A percentile compares a stretch with the other conserved stretches of the same genome.
These are phyloP conservation scores for Patella ulyssiponensis DNA, from an alignment of 2,888 invertebrate species.

Conservation along the genomic window DNA sequence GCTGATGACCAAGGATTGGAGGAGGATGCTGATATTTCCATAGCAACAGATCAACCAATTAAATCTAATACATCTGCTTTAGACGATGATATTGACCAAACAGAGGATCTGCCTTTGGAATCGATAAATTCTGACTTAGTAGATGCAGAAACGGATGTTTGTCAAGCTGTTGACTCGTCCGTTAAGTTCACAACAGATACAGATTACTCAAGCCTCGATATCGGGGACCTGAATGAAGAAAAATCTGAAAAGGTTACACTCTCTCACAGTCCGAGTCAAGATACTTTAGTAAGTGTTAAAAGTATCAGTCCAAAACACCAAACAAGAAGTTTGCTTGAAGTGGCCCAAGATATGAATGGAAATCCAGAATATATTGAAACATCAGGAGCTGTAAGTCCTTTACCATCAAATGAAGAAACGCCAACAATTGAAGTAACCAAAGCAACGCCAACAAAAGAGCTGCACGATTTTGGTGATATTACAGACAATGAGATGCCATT, in stretches of 20 bases:
- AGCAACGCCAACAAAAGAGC: slow-evolving; percentile 15
- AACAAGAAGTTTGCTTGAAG: slow-evolving; percentile 30
- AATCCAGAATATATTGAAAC: slow-evolving; percentile 46
- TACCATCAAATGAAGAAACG: slow-evolving; percentile 15
- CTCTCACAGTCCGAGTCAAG: slow-evolving; percentile 64
- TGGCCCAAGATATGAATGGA: slow-evolving; percentile 63
- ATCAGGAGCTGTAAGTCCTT: slow-evolving; percentile 1
- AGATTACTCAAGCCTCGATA: slow-evolving; percentile 68
- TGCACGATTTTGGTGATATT: slow-evolving; percentile 75
- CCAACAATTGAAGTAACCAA: slow-evolving; percentile 20
- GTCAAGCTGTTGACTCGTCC: slow-evolving; percentile 29
- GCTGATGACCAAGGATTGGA: slow-evolving; percentile 68
- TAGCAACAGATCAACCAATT: slow-evolving; percentile 30
- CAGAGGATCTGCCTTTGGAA: neutral
- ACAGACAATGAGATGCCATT: slow-evolving; percentile 79
- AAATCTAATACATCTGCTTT: neutral
- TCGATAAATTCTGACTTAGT: neutral
- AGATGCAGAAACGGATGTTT: neutral
- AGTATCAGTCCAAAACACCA: slow-evolving; percentile 58
- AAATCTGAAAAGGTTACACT: slow-evolving; percentile 60
- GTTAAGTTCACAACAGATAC: slow-evolving; percentile 55
- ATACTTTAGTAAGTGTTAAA: slow-evolving; percentile 63
- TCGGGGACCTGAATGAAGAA: slow-evolving; percentile 65
- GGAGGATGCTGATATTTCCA: slow-evolving; percentile 65
- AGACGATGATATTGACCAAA: neutral